Evolutionary conservation across 2,888 invertebrate genomes (phyloP), one percentile per base, ranked within the genome.

Genomic region (Plebejus melissa): DNA sequence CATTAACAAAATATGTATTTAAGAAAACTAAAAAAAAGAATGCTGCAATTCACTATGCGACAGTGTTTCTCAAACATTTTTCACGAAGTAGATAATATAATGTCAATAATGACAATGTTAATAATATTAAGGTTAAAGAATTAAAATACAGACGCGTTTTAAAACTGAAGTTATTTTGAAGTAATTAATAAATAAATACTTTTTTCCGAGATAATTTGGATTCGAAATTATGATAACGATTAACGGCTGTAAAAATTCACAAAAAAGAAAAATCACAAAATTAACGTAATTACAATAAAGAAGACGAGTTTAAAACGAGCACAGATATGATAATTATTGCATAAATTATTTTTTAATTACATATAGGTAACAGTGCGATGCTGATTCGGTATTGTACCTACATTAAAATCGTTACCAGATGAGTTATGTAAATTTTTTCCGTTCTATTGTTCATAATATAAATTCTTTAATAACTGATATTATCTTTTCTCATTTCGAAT

Each of bases 331-430:
- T 72, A 72, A 72, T 72, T 72, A 72, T 54, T 50, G 72, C 72
- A 50, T 72, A 72, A 13, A 72, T 72, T 72, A 72, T 54, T 72
- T 72, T 72, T 54, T 72, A 72, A 72, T 72, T 72, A 72, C 65
- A 36, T 65, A 65, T 65, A 65, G 65, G 65, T 54, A 32, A 41
- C 46, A 71, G n/a, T 71, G 71, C 71, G 54, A 72, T 72, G 72
- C 32, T 72, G 72, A 36, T 65, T 32, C 72, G 28, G 71, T 71
- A 71, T 72, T 16, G 54, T 32, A 72, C n/a, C n/a, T n/a, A n/a
- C 72, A 54, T 54, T 54, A 28, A 32, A 32, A 54, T 71, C 22
- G 22, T 46, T 22, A 32, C 72, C 72, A 72, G 50, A 72, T 72
- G 50, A 72, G 50, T 28, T 72, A 32, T 72, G 72, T 54, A 72